A percentile compares a stretch with the other conserved stretches of the same genome.
phyloP scores from a whole-genome alignment of 2,113 vertebrate genomes.

The Poecilia latipinna region DNA sequence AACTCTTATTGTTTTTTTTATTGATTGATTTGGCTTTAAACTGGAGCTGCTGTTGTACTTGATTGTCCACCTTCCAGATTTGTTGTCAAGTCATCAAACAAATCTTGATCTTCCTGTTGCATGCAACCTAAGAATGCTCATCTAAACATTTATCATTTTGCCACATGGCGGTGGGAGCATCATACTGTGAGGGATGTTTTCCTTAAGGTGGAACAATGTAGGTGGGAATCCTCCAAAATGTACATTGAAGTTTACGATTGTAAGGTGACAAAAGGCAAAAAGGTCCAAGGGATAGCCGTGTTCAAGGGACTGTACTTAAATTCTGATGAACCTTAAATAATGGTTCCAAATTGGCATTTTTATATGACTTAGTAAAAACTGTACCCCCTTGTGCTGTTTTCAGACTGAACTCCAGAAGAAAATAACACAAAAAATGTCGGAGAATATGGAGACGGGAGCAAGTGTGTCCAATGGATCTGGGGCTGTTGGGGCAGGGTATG shows the following conservation, averaged over 20 bases:
- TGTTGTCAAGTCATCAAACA: too few species aligned
- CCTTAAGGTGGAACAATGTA: neutral
- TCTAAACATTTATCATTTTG: too few species aligned
- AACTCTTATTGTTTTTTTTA: neutral
- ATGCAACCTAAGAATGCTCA: too few species aligned
- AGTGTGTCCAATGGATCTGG: slow-evolving; percentile 60
- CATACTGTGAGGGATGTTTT: neutral
- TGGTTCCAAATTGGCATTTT: too few species aligned
- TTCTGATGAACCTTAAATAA: neutral
- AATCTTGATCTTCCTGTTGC: too few species aligned
- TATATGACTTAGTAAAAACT: neutral
- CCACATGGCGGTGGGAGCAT: neutral
- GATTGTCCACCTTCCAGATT: too few species aligned
- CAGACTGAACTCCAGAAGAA: slow-evolving; percentile 10
- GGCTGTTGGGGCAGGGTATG: slow-evolving; percentile 34
- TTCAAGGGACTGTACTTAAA: neutral
- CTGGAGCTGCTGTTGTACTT: too few species aligned
- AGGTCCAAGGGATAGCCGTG: too few species aligned
- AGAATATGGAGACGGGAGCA: slow-evolving; percentile 60
- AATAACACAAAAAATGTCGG: slow-evolving; percentile 40
- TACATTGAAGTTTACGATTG: neutral
- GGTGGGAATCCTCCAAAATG: neutral
- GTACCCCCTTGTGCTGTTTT: neutral
- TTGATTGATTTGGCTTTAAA: too few species aligned
- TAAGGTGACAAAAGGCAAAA: neutral